Conservation (phyloP, 2,797 vertebrate genomes). For the Lithobates sylvaticus region DNA sequence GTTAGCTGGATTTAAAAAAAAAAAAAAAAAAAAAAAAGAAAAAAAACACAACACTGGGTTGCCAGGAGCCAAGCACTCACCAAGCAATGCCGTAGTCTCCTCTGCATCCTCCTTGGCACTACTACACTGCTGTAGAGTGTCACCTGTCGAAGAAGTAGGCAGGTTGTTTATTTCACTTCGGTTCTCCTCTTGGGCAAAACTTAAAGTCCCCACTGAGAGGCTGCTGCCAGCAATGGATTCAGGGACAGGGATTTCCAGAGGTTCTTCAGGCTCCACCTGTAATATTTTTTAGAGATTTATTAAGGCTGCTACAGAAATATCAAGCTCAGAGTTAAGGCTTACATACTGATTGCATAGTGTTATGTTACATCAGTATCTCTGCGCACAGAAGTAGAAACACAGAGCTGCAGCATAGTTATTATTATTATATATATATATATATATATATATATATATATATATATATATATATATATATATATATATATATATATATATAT, state of each 20-base stretch:
- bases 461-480: too few relatives aligned
- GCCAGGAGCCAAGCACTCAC: conserved; percentile 65
- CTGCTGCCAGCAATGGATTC: conserved; percentile 71
- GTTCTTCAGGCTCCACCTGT: conserved; percentile 75
- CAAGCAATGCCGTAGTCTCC: conserved; percentile 76
- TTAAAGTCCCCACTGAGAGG: conserved; percentile 70
- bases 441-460: too few relatives aligned
- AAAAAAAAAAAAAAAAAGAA: too few relatives aligned
- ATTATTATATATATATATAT: too few relatives aligned
- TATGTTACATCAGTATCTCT: too few relatives aligned
- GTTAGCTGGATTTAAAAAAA: too few relatives aligned
- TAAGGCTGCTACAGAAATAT: background rate
- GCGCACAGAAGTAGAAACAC: too few relatives aligned
- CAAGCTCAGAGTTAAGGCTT: background rate
- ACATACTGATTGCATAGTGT: background rate
- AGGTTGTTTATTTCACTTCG: conserved; percentile 69
- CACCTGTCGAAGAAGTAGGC: conserved; percentile 69
- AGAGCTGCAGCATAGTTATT: too few relatives aligned
- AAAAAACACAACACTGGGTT: background rate
- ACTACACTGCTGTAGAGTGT: conserved; percentile 66
- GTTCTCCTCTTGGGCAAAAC: conserved; percentile 70
- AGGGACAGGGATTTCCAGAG: conserved; percentile 70
- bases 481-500: too few relatives aligned
- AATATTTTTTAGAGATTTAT: background rate
- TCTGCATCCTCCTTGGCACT: conserved; percentile 73